phyloP scores from a whole-genome alignment of 2,888 invertebrate species.

The Drosophila colorata region DNA sequence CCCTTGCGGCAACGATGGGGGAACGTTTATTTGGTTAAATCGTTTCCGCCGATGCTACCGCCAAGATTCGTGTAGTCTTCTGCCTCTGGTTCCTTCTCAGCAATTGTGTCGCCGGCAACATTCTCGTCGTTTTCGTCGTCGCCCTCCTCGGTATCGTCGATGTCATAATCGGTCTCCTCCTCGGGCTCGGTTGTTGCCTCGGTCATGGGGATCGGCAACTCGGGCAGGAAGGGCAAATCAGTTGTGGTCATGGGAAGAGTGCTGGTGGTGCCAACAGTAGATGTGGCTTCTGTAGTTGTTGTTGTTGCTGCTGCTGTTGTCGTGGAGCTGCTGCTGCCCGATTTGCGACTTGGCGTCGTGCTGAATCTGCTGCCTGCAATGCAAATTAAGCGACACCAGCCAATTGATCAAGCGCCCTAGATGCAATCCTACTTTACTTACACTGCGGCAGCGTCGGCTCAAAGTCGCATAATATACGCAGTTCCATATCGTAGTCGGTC shows the following conservation, averaged over 20 bases:
- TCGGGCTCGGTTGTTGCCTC: not conserved
- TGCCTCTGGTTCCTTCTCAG: slow-evolving; percentile 1
- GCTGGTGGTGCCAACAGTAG: not conserved
- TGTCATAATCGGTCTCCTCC: not conserved
- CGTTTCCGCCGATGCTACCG: slow-evolving; percentile 36
- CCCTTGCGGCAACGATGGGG: not conserved
- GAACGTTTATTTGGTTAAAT: slow-evolving; percentile 2
- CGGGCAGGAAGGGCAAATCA: slow-evolving; percentile 8
- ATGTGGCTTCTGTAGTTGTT: slow-evolving; percentile 12
- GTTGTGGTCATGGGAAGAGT: not conserved
- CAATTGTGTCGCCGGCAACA: not conserved
- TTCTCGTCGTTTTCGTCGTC: slow-evolving; percentile 4
- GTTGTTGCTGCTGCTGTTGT: not conserved
- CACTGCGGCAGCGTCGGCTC: slow-evolving; percentile 63
- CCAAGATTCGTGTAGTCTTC: not conserved
- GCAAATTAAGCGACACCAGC: not conserved
- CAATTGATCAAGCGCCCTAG: not conserved
- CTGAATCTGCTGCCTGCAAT: slow-evolving; percentile 6
- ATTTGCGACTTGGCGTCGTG: not conserved
- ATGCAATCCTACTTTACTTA: slow-evolving; percentile 41
- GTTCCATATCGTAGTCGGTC: slow-evolving; percentile 63
- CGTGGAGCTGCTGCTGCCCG: not conserved
- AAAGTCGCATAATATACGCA: slow-evolving; percentile 73
- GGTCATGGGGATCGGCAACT: not conserved
- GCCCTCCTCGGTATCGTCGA: not conserved